phyloP scores from a whole-genome alignment of 2,797 vertebrate genomes.

The Sebastes baramenuke region DNA sequence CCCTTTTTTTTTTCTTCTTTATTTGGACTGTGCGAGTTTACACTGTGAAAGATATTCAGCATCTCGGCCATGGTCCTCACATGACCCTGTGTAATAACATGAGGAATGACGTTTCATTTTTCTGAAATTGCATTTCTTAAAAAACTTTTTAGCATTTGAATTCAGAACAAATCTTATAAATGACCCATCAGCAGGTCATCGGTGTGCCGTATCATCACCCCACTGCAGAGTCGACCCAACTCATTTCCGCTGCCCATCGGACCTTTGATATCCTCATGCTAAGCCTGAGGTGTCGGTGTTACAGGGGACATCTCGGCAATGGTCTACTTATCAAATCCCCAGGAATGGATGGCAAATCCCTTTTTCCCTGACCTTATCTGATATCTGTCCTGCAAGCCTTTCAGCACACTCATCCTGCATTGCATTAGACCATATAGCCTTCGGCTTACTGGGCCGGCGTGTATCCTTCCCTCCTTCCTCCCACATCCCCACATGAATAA shows the following conservation, averaged over 20 bases:
- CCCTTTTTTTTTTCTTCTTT: background rate
- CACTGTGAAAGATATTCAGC: background rate
- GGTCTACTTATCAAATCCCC: constrained; percentile 71
- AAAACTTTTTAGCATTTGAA: background rate
- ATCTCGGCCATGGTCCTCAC: background rate
- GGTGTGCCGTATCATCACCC: background rate
- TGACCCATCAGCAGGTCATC: constrained; percentile 7
- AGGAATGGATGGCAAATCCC: constrained; percentile 66
- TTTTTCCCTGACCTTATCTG: constrained; percentile 67
- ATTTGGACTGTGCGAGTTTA: background rate
- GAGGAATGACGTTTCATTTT: constrained; percentile 8
- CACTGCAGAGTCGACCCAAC: constrained; percentile 4
- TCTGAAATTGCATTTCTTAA: background rate
- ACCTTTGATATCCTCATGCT: constrained; percentile 50
- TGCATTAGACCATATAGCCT: constrained; percentile 61
- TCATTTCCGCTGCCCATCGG: constrained; percentile 20
- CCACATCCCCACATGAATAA: constrained; percentile 67
- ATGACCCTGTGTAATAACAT: constrained; percentile 17
- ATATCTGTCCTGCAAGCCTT: constrained; percentile 61
- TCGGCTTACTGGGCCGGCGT: constrained; percentile 39
- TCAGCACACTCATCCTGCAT: constrained; percentile 54
- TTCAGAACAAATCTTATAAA: constrained; percentile 22
- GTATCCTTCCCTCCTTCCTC: constrained; percentile 28
- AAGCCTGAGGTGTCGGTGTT: constrained; percentile 47
- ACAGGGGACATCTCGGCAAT: constrained; percentile 36